Base-by-base conservation (phyloP, 2,797 vertebrate genomes). In the Sternotherus odoratus region DNA sequence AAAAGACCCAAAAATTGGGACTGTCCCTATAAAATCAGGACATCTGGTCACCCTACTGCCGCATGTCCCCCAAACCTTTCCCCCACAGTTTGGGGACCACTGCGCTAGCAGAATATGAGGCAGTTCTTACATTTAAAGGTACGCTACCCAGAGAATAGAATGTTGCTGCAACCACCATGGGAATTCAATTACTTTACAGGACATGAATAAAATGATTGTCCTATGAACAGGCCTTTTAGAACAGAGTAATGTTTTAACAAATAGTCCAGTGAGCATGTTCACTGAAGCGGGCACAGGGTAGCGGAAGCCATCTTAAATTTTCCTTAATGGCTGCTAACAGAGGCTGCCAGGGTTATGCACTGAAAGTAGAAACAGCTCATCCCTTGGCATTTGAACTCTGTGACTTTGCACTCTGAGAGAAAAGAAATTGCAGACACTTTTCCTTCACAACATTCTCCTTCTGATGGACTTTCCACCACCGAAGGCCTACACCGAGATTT, bases 211-310 rank as follows among this genome's bases (percentile, higher is more conserved):
- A 15, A 75, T 48, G 43, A 75, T 30, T 75, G 72, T 75, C 24
- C 72, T 48, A 16, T 48, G 43, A 48, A 48, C 26, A 30, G 43
- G 7, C 13, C 26, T 75, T 24, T 13, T 48, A 48, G 26, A 75
- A 8, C 43, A 48, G 12, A 7, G 7, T 74, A 4, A 74, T 43
- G 12, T 26, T 74, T 74, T 74, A 66, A n/a, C 9, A 8, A 66
- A n/a, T 66, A 66, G 17, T 66, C 60, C 60, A 63, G 16, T n/a
- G 86, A 46, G 30, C 43, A 48, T 50, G 36, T 12, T 43, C 54
- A 10, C 8, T 3, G 56, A 36, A 33, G 4, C 28, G 36, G n/a
- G n/a, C 12, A 9, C 1, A 1, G 28, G 23, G 43, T 21, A 8
- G 19, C 6, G 63, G 19, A 56, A 75, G 12, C 13, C 60, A 66